Evolutionary conservation across 1,140 invertebrate genomes (phyloP), one percentile per base, ranked within the genome.

Genomic region (Neoseiulus cucumeris): DNA sequence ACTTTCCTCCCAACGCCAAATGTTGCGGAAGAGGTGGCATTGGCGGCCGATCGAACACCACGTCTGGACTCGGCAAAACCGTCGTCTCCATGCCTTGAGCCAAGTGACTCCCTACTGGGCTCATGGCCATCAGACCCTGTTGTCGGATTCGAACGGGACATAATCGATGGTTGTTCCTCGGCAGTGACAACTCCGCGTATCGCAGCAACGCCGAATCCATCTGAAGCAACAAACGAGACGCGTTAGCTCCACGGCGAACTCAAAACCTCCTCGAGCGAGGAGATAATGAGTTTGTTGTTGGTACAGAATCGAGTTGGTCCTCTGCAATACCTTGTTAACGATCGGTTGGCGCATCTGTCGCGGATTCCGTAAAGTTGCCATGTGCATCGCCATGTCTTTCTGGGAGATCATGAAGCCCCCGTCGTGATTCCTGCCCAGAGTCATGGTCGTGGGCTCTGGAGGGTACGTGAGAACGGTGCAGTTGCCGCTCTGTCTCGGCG

Each of bases 401-500:
- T 59, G 51, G 22, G 14, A 25, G 25, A 59, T 17, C 25, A 25
- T 33, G 33, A 59, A 59, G 22, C 25, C 25, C 22, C 25, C 25
- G 51, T 59, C 51, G 9, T 59, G 51, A 33, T 59, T 59, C 33
- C 51, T 25, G 33, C 51, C 51, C 14, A 59, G 51, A 25, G 51
- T 59, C 51, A 59, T 59, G 25, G 51, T 59, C 51, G 33, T 25
- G 33, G 51, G 25, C 51, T 59, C 51, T 17, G 51, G 51, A 25
- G 51, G 51, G 9, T 59, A 59, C 33, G 51, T 59, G n/a, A 59
- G 51, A 25, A 59, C 51, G 51, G 51, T 59, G 51, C 51, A 59
- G 22, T 59, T 59, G 9, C 51, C 51, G 33, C 51, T 33, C 51
- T 25, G 51, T 33, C 25, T 25, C 2, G 51, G 51, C 22, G 51